Evolutionary conservation across 1,140 invertebrate genomes (phyloP), one percentile per base, ranked within the genome.

Genomic region (Holcopasites calliopsidis): DNA sequence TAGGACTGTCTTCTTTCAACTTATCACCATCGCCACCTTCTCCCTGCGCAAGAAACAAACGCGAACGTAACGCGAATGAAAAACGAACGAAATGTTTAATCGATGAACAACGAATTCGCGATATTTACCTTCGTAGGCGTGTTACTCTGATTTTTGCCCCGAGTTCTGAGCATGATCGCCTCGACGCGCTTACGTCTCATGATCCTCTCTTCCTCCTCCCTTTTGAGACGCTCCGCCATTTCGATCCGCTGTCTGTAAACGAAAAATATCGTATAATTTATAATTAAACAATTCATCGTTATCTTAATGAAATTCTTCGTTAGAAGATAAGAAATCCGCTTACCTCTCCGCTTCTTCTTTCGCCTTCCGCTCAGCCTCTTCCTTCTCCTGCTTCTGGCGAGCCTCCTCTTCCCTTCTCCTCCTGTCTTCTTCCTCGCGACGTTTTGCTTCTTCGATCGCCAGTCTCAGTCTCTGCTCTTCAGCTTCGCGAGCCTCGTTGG

Each of bases 111-210:
- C 10, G 3, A 40, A 55, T 49, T 1, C 0, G 3, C 7, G 26
- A 44, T 5, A 11, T 13, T n/a, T 86, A 91, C 90, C 88, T 91
- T 92, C 21, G 85, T 76, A 11, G 93, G 91, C 60, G 93, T 92
- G 80, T 92, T 92, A n/a, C 90, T 85, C 79, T 93, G 91, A 83
- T 92, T 93, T 78, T 93, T 94, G 66, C 94, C 94, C 76, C 96
- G 93, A 55, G 96, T 97, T 83, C 96, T 92, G 44, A 94, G 92
- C 96, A 97, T 97, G 78, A 97, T 97, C 54, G 95, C 95, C 90
- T 97, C 96, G 3, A 97, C 96, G 61, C 96, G 92, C 88, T 95
- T 96, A 57, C 95, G 93, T 81, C 96, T 92, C 54, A 94, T 95
- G 83, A 95, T 94, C 79, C 96, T 91, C 85, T 96, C 96, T 87